A percentile compares a stretch with the other conserved stretches of the same genome.
Evolutionary conservation across 1,140 invertebrate species (phyloP).

Genomic region (Danaus plexippus): DNA sequence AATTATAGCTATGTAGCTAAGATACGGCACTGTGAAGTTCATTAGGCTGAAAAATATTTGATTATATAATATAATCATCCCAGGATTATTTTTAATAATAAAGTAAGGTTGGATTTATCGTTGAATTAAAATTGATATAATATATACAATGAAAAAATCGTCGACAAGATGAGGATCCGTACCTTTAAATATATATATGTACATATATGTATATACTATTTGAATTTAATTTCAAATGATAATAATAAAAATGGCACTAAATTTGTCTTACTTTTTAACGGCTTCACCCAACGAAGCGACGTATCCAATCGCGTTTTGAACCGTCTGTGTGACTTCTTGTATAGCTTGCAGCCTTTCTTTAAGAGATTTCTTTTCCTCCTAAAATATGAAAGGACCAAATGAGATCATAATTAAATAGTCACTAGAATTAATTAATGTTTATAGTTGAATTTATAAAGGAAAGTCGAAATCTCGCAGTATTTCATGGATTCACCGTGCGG

Average conservation of each 20-base stretch:
- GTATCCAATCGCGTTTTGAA: conserved; percentile 94
- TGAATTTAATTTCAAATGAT: conserved; percentile 2
- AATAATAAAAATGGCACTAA: conserved; percentile 2
- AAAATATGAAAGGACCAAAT: conserved; percentile 33
- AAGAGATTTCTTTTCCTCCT: conserved; percentile 96
- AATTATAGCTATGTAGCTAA: conserved; percentile 93
- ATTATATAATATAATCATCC: not conserved
- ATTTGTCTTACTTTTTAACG: conserved; percentile 87
- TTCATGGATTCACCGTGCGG: too few species aligned
- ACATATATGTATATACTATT: too few species aligned
- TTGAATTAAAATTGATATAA: too few species aligned
- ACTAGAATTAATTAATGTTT: too few species aligned
- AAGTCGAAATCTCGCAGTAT: too few species aligned
- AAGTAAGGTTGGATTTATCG: too few species aligned
- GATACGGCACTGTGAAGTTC: conserved; percentile 97
- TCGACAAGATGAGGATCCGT: too few species aligned
- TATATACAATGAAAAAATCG: too few species aligned
- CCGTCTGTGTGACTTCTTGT: conserved; percentile 94
- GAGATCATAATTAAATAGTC: too few species aligned
- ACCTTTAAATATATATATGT: too few species aligned
- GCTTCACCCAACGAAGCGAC: conserved; percentile 93
- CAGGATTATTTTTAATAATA: too few species aligned
- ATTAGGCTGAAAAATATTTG: conserved; percentile 83
- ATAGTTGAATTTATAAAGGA: too few species aligned
- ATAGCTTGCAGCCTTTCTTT: conserved; percentile 95